Conservation (phyloP, 2,797 vertebrate species). For the Allobates femoralis region DNA sequence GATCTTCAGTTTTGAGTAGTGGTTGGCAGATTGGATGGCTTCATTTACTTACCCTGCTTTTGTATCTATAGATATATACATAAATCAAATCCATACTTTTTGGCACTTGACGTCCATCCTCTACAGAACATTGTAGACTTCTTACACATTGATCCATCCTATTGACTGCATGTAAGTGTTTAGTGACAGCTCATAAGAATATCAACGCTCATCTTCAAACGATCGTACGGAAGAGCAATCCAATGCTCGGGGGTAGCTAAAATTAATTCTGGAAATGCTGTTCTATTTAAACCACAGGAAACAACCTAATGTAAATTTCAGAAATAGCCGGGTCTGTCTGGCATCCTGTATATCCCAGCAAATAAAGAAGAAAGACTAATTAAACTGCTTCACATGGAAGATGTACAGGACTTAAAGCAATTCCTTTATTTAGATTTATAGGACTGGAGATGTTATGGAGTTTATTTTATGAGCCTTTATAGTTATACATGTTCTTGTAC, state of each 20-base stretch:
- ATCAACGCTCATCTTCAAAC: conserved; percentile 44
- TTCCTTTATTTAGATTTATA: background rate
- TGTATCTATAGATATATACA: background rate
- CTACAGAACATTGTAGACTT: background rate
- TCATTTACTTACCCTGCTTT: background rate
- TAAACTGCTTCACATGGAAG: background rate
- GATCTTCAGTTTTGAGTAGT: background rate
- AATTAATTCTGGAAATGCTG: conserved; percentile 25
- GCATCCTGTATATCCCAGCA: conserved; percentile 27
- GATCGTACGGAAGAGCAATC: conserved; percentile 5
- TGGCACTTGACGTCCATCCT: conserved; percentile 12
- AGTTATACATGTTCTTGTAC: no score
- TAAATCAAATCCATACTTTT: conserved; percentile 13
- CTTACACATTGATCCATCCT: conserved; percentile 44
- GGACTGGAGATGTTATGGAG: background rate
- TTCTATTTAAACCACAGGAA: conserved; percentile 31
- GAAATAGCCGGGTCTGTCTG: conserved; percentile 20
- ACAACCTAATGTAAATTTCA: conserved; percentile 29
- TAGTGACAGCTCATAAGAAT: conserved; percentile 39
- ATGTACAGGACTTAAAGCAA: background rate
- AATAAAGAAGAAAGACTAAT: background rate
- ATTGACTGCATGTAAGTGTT: conserved; percentile 54
- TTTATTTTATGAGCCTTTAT: background rate
- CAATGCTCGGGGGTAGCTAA: conserved; percentile 30
- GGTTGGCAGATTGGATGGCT: background rate